Base-by-base conservation (phyloP, 2,888 invertebrate genomes). In the Pyrrhosoma nymphula region DNA sequence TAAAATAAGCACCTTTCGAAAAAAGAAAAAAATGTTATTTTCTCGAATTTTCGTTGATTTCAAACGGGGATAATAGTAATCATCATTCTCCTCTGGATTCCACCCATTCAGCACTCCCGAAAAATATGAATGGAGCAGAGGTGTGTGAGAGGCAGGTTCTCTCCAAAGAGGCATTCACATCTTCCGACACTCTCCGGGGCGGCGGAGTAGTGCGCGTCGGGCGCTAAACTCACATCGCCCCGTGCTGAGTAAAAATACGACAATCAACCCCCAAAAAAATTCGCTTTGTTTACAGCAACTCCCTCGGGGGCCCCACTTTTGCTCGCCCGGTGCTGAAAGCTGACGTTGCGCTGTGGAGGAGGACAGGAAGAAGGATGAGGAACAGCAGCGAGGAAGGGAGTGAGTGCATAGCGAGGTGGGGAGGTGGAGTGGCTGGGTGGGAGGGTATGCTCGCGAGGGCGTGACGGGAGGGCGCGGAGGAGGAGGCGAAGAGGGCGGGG, bases 261-360 rank as follows among this genome's bases (percentile, higher is more conserved):
- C 26, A 47, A n/a, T 69, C 47, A 16, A 4, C 47, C 2, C 39
- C 91, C 63, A 69, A 69, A 93, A 75, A 30, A 23, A n/a, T 63
- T 39, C 91, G 63, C 26, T 35, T 91, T 30, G 3, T 30, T 91
- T 91, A 6, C 30, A 47, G 47, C 47, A 47, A 2, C 47, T 18
- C 88, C 30, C 30, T 56, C 30, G 60, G 60, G 60, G 63, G 69
- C 35, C 39, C 60, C 60, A 93, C 69, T 93, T 91, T 30, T 69
- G 35, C 60, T 60, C 63, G 16, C 91, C 47, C 89, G 89, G 47
- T 93, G 93, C 63, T n/a, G 93, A 93, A 93, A 93, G 93, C 93
- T 23, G 60, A 60, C 56, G 56, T n/a, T 0, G 69, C 4, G 12
- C 69, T 6, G 69, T 12, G 69, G n/a, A 12, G n/a, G n/a, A 20